phyloP scores from a whole-genome alignment of 2,888 invertebrate species.

The Junonia oenone region DNA sequence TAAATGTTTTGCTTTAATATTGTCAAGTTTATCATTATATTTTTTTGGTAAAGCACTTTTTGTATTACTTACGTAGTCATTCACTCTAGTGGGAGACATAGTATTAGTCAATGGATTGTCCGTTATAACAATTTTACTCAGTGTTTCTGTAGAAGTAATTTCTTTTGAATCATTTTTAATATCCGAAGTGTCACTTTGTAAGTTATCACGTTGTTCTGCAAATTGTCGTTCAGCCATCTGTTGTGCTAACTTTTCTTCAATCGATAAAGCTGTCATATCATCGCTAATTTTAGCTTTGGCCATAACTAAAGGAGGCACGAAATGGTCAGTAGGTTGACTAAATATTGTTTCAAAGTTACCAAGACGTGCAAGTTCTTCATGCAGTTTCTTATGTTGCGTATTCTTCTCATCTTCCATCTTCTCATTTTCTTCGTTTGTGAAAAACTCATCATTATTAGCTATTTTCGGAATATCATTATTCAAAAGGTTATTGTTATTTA shows the following conservation, averaged over 20 bases:
- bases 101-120: conserved; percentile 33
- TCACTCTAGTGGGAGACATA: conserved; percentile 31
- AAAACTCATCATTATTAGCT: conserved; percentile 41
- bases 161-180: conserved; percentile 32
- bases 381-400: conserved; percentile 64
- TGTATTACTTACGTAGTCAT: conserved; percentile 45
- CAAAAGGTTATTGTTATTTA: conserved; percentile 52
- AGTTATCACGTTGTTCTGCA: conserved; percentile 38
- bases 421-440: conserved; percentile 50
- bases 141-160: conserved; percentile 23
- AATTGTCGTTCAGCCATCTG: conserved; percentile 55
- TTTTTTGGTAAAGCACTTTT: conserved; percentile 58
- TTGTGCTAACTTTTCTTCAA: conserved; percentile 72
- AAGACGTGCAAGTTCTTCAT: conserved; percentile 63
- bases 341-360: conserved; percentile 71
- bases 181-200: conserved; percentile 29
- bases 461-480: conserved; percentile 60
- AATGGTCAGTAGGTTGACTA: conserved; percentile 72
- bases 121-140: conserved; percentile 28
- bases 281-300: conserved; percentile 72
- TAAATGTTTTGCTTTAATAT: conserved; percentile 43
- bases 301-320: conserved; percentile 74
- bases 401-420: conserved; percentile 61
- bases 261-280: conserved; percentile 71
- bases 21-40: conserved; percentile 52